These are phyloP conservation scores for Cephalopterus ornatus DNA, from an alignment of 2,113 vertebrate genomes.

Conservation along the genomic window DNA sequence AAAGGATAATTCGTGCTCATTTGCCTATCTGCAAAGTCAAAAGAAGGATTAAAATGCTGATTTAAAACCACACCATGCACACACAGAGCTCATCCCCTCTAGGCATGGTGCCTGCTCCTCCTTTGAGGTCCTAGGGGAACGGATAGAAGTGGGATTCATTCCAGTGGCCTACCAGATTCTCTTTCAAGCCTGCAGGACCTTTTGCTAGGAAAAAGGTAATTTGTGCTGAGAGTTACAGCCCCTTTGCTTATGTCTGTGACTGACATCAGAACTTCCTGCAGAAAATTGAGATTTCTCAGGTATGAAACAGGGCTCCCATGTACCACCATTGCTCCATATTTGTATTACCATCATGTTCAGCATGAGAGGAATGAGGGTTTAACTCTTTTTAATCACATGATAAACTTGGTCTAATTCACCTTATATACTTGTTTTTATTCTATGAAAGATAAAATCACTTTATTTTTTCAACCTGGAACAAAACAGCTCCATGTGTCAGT, in stretches of 20 bases:
- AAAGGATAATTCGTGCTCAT: not conserved
- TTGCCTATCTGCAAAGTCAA: not conserved
- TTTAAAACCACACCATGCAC: slow-evolving; percentile 12
- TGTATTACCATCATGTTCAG: not conserved
- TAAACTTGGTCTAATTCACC: not conserved
- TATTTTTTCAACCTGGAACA: not conserved
- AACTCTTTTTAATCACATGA: not conserved
- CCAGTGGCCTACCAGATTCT: not conserved
- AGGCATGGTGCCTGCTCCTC: not conserved
- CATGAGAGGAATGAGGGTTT: not conserved
- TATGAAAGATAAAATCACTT: not conserved
- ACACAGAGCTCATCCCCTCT: not conserved
- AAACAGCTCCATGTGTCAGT: not conserved
- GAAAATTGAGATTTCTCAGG: not conserved
- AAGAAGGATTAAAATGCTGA: slow-evolving; percentile 11
- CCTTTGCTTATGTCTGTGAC: not conserved
- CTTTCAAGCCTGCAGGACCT: not conserved
- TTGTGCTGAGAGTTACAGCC: not conserved
- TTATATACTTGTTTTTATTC: not conserved
- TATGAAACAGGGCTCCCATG: not conserved
- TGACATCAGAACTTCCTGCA: not conserved
- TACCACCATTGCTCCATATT: not conserved
- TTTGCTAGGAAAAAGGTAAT: not conserved
- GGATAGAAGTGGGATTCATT: not conserved
- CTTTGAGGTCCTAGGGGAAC: not conserved